phyloP scores from a whole-genome alignment of 2,888 invertebrate species.

The Drosophila differens region DNA sequence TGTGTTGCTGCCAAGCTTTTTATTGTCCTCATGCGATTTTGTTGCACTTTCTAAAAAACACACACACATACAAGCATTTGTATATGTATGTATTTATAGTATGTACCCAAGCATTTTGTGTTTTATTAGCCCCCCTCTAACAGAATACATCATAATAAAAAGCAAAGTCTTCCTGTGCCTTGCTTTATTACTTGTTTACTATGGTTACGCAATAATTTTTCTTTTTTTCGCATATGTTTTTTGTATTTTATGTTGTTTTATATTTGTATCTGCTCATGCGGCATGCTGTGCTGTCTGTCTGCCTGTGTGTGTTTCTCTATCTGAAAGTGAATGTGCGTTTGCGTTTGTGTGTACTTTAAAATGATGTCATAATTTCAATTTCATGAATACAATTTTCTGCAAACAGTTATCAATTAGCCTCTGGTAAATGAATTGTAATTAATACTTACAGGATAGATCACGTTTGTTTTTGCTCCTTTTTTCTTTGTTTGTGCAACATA shows the following conservation, averaged over 20 bases:
- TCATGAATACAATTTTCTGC: slow-evolving; percentile 21
- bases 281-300: slow-evolving; percentile 39
- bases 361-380: slow-evolving; percentile 30
- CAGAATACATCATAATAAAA: slow-evolving; percentile 33
- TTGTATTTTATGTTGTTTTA: slow-evolving; percentile 9
- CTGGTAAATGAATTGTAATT: slow-evolving; percentile 39
- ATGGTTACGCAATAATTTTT: slow-evolving; percentile 28
- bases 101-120: slow-evolving; percentile 17
- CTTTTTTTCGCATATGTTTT: slow-evolving; percentile 1
- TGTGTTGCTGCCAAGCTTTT: slow-evolving; percentile 28
- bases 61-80: slow-evolving; percentile 1
- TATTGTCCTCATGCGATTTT: slow-evolving; percentile 15
- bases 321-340: slow-evolving; percentile 23
- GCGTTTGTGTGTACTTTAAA: slow-evolving; percentile 27
- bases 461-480: slow-evolving; percentile 17
- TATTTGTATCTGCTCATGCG: slow-evolving; percentile 35
- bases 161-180: slow-evolving; percentile 20
- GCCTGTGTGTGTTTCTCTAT: slow-evolving; percentile 24
- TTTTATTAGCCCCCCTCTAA: slow-evolving; percentile 44
- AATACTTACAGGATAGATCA: slow-evolving; percentile 36
- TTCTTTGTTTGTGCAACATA: slow-evolving; percentile 27
- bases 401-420: slow-evolving; percentile 51
- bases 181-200: slow-evolving; percentile 60
- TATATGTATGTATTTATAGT: slow-evolving; percentile 2
- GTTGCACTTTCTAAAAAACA: slow-evolving; percentile 26